Percentiles rank a stretch among this genome's conserved stretches.
Conservation (phyloP, 2,888 invertebrate species). For the Andrena fulva region DNA sequence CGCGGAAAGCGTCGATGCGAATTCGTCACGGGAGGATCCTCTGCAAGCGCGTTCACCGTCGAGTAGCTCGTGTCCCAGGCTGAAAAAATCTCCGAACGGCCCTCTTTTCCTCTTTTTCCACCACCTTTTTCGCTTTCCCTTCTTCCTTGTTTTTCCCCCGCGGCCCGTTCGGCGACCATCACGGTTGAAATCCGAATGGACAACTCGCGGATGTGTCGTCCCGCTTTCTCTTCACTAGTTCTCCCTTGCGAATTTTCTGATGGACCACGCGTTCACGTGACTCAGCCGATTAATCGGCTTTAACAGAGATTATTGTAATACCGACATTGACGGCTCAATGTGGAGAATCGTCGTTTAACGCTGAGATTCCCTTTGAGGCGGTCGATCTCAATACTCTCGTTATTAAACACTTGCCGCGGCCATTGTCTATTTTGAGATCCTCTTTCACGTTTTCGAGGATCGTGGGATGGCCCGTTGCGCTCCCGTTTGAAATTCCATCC, state of each 20-base stretch:
- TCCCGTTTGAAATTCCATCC: too few species aligned
- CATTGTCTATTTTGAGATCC: too few species aligned
- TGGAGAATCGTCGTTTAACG: too few species aligned
- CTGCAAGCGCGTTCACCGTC: conserved; percentile 21
- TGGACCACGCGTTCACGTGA: too few species aligned
- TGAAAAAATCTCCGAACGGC: conserved; percentile 6
- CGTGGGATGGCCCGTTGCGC: too few species aligned
- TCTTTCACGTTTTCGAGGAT: too few species aligned
- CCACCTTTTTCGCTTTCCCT: background rate
- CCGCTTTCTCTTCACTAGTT: background rate
- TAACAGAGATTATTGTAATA: too few species aligned
- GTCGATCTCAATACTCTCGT: too few species aligned
- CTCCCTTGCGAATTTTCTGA: background rate
- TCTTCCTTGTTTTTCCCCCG: background rate
- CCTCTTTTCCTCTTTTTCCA: background rate
- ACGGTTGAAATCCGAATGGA: conserved; percentile 31
- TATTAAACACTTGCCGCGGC: too few species aligned
- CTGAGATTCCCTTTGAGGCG: too few species aligned
- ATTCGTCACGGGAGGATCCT: conserved; percentile 56
- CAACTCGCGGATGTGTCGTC: background rate
- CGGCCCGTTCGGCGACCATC: conserved; percentile 27
- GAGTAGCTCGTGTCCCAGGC: conserved; percentile 37
- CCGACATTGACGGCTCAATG: too few species aligned
- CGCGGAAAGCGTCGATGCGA: conserved; percentile 41
- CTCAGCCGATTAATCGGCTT: too few species aligned